Percentiles rank a stretch among this genome's conserved stretches.
Conservation (phyloP, 2,797 vertebrate species). For the Mastacembelus armatus region DNA sequence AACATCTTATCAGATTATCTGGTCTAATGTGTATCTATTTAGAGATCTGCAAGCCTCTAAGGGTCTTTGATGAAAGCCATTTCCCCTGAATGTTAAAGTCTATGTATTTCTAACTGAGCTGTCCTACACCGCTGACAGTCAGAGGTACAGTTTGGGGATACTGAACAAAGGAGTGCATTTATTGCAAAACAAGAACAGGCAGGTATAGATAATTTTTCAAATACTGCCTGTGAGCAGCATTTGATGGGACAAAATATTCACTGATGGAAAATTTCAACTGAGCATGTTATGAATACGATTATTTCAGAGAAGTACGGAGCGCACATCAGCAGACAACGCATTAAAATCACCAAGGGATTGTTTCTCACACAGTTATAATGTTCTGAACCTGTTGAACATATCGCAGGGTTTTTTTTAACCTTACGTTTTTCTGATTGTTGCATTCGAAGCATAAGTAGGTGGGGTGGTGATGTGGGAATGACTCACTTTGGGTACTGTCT, state of each 20-base stretch:
- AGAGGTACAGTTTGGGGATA: background rate
- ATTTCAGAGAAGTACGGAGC: conserved; percentile 8
- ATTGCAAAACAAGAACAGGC: background rate
- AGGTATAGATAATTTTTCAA: conserved; percentile 19
- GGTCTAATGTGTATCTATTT: conserved; percentile 5
- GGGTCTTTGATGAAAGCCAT: conserved; percentile 19
- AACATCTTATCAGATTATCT: conserved; percentile 10
- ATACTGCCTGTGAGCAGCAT: conserved; percentile 19
- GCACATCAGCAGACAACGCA: background rate
- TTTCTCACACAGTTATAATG: conserved; percentile 7
- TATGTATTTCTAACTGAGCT: conserved; percentile 16
- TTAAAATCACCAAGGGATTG: conserved; percentile 15
- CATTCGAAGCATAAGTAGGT: conserved; percentile 1
- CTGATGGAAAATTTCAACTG: conserved; percentile 37
- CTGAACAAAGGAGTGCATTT: background rate
- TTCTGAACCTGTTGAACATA: conserved; percentile 16
- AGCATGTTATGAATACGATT: conserved; percentile 41
- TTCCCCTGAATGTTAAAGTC: conserved; percentile 8
- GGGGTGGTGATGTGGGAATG: conserved; percentile 6
- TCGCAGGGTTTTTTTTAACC: conserved; percentile 8
- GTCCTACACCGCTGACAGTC: background rate
- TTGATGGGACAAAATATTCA: conserved; percentile 26
- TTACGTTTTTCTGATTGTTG: background rate
- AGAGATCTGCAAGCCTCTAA: conserved; percentile 10
- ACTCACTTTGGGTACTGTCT: conserved; percentile 16